A percentile compares a stretch with the other conserved stretches of the same genome.
Conservation (phyloP, 2,113 vertebrate genomes). For the Crotalus tigris region DNA sequence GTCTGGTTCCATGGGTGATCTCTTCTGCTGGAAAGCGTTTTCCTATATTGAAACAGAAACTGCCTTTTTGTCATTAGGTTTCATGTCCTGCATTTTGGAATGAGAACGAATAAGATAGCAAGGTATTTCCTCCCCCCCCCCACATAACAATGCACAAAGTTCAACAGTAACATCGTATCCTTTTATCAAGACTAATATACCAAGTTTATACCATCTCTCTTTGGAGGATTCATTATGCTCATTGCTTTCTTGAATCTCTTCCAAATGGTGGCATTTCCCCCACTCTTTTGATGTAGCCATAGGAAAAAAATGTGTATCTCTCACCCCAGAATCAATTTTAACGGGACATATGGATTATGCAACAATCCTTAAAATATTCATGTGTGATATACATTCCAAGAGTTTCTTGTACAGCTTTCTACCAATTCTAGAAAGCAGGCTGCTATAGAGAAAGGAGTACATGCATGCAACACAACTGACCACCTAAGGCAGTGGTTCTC, state of each 20-base stretch:
- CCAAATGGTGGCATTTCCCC: not conserved
- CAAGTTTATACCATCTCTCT: not conserved
- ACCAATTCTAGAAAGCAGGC: not conserved
- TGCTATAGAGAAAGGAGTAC: not conserved
- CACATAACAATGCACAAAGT: not conserved
- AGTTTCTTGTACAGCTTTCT: not conserved
- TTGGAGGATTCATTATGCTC: not conserved
- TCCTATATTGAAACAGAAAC: not conserved
- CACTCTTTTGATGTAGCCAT: not conserved
- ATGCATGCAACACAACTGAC: not conserved
- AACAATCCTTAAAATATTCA: not conserved
- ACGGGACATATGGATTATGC: not conserved
- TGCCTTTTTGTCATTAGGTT: not conserved
- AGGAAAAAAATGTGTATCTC: not conserved
- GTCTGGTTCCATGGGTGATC: not conserved
- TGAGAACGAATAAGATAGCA: not conserved
- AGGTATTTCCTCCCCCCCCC: not conserved
- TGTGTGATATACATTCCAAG: not conserved
- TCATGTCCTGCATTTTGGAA: not conserved
- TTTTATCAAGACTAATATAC: not conserved
- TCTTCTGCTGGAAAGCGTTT: not conserved
- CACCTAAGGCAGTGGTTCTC: not conserved
- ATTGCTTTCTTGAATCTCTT: not conserved
- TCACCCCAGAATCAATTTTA: not conserved
- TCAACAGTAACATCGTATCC: not conserved